Percentiles rank a stretch among this genome's conserved stretches.
phyloP scores from a whole-genome alignment of 1,140 invertebrate species.

The Drosophila sp. region DNA sequence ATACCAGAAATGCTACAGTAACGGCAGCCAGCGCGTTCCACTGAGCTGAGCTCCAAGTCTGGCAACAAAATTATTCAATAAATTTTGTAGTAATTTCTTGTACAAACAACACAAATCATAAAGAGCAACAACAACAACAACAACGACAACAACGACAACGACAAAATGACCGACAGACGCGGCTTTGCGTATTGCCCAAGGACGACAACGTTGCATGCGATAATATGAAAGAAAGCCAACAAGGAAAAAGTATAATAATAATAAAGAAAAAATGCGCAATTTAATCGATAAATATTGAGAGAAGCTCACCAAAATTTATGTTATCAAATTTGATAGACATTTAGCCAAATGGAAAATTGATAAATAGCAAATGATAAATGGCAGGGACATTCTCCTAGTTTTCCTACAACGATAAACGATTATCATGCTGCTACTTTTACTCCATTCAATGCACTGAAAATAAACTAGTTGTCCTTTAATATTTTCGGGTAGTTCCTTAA shows the following conservation, averaged over 20 bases:
- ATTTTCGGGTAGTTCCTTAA: no score
- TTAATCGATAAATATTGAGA: conserved; percentile 47
- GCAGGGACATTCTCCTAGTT: neutral
- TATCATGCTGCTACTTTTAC: neutral
- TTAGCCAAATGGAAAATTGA: conserved; percentile 36
- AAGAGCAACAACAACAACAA: conserved; percentile 27
- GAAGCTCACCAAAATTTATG: conserved; percentile 28
- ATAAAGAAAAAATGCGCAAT: conserved; percentile 11
- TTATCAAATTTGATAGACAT: conserved; percentile 30
- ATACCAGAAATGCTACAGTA: conserved; percentile 14
- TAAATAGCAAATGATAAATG: conserved; percentile 28
- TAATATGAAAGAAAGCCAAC: conserved; percentile 1
- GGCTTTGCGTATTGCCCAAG: neutral
- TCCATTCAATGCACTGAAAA: neutral
- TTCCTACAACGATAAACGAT: conserved; percentile 17
- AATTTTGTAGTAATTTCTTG: conserved; percentile 83
- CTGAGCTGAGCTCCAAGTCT: conserved; percentile 17
- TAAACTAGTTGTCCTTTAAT: conserved; percentile 1
- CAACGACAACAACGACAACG: neutral
- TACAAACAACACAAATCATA: conserved; percentile 81
- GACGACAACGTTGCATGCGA: conserved; percentile 7
- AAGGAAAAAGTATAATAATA: conserved; percentile 1
- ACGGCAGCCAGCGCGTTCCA: conserved; percentile 5
- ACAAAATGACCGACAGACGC: conserved; percentile 18
- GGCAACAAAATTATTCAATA: conserved; percentile 78